These are phyloP conservation scores for Penaeus chinensis DNA, from an alignment of 1,140 invertebrate species.

Conservation along the genomic window DNA sequence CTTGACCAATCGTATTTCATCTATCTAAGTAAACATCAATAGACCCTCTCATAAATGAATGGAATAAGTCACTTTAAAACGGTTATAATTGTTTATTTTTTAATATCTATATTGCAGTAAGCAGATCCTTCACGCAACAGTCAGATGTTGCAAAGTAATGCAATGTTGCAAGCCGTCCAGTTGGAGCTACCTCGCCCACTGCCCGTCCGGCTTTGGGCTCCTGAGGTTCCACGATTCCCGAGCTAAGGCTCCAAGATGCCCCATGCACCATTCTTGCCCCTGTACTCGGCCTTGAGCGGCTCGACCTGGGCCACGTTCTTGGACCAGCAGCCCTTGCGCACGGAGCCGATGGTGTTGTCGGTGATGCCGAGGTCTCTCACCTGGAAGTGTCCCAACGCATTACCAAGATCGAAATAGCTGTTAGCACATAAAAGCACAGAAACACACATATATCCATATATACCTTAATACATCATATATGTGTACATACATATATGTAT, in stretches of 20 bases:
- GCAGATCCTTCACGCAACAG: no score
- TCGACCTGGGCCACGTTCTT: background rate
- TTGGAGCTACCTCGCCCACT: no score
- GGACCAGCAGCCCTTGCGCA: conserved; percentile 22
- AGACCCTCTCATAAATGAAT: no score
- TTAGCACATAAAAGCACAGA: background rate
- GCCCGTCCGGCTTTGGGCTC: no score
- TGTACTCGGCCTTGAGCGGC: background rate
- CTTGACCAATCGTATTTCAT: no score
- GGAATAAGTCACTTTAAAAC: no score
- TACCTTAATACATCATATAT: conserved; percentile 1
- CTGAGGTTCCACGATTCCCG: background rate
- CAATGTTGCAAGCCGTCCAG: no score
- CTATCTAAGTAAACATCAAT: no score
- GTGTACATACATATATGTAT: conserved; percentile 24
- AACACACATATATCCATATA: background rate
- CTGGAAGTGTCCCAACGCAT: background rate
- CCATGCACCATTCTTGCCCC: conserved; percentile 23
- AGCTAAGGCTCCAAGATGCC: background rate
- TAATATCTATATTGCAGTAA: no score
- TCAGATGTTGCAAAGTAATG: no score
- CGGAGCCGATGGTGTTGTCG: conserved; percentile 41
- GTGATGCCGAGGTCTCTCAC: background rate
- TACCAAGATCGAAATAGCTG: background rate
- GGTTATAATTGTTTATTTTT: no score